phyloP scores from a whole-genome alignment of 1,140 invertebrate species.

The Pogonomyrmex californicus region DNA sequence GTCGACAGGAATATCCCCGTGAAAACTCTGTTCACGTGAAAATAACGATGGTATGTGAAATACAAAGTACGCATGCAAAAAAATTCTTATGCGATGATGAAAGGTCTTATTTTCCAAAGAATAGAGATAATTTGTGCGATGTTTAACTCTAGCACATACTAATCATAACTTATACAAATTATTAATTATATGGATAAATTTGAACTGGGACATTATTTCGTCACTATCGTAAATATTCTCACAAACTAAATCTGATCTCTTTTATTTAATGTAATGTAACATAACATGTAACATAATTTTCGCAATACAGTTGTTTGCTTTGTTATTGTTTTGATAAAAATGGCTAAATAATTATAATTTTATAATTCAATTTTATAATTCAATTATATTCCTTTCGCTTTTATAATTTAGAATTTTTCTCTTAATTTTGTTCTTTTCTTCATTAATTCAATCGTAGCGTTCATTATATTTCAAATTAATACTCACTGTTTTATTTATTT shows the following conservation, averaged over 20 bases:
- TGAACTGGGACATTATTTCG: background rate
- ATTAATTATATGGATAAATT: background rate
- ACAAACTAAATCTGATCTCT: background rate
- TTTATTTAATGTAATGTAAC: background rate
- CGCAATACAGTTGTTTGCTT: background rate
- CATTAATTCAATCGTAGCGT: background rate
- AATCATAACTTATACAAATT: background rate
- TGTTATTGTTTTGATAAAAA: background rate
- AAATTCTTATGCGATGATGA: background rate
- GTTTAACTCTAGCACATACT: background rate
- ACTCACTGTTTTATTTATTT: background rate
- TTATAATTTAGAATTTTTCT: background rate
- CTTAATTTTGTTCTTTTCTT: background rate
- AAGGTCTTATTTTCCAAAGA: background rate
- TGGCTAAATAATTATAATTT: background rate
- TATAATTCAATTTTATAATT: background rate
- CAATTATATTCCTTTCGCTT: background rate
- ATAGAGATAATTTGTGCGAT: background rate
- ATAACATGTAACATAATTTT: background rate
- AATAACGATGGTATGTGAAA: background rate
- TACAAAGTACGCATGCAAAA: background rate
- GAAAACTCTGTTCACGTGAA: background rate
- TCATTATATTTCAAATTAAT: background rate
- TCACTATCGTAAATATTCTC: background rate
- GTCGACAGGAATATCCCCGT: background rate